Evolutionary conservation across 2,888 invertebrate species (phyloP), one percentile per base, ranked within the genome.

Genomic region (Drosophila dives): DNA sequence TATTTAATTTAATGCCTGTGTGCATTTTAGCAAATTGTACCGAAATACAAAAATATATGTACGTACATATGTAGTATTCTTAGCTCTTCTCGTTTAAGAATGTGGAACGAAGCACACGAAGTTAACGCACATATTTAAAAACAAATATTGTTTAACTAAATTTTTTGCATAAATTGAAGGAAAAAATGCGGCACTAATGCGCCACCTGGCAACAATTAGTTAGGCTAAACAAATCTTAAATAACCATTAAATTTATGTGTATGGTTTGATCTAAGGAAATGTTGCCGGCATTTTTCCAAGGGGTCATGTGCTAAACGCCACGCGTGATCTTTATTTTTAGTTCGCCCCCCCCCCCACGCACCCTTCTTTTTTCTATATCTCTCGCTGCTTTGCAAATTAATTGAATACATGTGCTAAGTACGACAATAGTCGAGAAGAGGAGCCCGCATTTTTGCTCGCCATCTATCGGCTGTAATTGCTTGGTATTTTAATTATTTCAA

Each of bases 401-500:
- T 65, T 83, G 77, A 75, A 84, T 86, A 83, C 86, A 84, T 86
- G 72, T 65, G 77, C 66, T 65, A 77, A 83, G 70, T 87, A 66
- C 70, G 67, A 15, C 84, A 78, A 60, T 56, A 67, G 58, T 67
- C 60, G 58, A 48, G 40, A 53, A 38, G 17, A 49, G 36, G 45
- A 40, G 80, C 90, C 89, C 82, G 86, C 89, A 89, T 87, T 71
- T 73, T 56, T 48, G 69, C 26, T 64, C 20, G 8, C 15, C 40
- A 26, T 26, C 26, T 48, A 42, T 53, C 72, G 62, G 64, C 60
- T 74, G 51, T 76, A 75, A 73, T 68, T 72, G 64, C 72, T 70
- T 72, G 77, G 87, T 83, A 78, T 87, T 82, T 90, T 85, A 87
- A 89, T 90, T 87, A 87, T 75, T 80, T 78, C 83, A 88, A 89